Conservation (phyloP, 92 coral and sea anemone species). For the Virgularia gustaviana region DNA sequence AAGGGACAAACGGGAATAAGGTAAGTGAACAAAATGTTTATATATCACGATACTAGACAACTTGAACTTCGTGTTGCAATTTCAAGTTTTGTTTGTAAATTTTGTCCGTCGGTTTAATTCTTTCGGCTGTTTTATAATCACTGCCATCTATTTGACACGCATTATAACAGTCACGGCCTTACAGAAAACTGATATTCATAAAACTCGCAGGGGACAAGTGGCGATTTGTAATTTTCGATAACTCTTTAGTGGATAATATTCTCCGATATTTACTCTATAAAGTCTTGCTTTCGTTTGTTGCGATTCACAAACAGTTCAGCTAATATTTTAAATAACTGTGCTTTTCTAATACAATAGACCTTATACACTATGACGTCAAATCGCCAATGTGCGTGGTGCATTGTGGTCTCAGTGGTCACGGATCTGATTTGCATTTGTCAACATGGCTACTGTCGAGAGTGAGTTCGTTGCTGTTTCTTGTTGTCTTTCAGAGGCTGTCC, state of each 20-base stretch:
- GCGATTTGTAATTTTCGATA: background rate
- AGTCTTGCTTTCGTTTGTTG: constrained; percentile 21
- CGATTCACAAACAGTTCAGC: constrained; percentile 12
- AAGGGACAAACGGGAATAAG: constrained; percentile 15
- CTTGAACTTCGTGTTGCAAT: constrained; percentile 2
- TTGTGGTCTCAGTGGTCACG: too few species aligned
- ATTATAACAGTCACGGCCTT: constrained; percentile 15
- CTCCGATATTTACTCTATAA: constrained; percentile 9
- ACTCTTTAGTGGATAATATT: constrained; percentile 3
- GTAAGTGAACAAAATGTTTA: constrained; percentile 3
- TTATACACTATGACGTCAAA: too few species aligned
- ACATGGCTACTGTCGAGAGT: too few species aligned
- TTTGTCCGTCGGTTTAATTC: background rate
- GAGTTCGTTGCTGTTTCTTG: too few species aligned
- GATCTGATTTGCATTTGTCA: too few species aligned
- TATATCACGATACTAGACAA: constrained; percentile 10
- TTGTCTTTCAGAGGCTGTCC: too few species aligned
- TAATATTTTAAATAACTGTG: constrained; percentile 11
- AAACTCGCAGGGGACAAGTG: constrained; percentile 16
- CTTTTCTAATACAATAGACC: constrained; percentile 7
- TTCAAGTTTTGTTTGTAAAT: constrained; percentile 6
- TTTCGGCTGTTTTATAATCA: constrained; percentile 13
- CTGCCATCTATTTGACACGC: constrained; percentile 18
- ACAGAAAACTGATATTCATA: constrained; percentile 9
- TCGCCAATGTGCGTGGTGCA: too few species aligned